Percentiles rank a stretch among this genome's conserved stretches.
phyloP scores from a whole-genome alignment of 2,797 vertebrate species.

The Epinephelus malabaricus region DNA sequence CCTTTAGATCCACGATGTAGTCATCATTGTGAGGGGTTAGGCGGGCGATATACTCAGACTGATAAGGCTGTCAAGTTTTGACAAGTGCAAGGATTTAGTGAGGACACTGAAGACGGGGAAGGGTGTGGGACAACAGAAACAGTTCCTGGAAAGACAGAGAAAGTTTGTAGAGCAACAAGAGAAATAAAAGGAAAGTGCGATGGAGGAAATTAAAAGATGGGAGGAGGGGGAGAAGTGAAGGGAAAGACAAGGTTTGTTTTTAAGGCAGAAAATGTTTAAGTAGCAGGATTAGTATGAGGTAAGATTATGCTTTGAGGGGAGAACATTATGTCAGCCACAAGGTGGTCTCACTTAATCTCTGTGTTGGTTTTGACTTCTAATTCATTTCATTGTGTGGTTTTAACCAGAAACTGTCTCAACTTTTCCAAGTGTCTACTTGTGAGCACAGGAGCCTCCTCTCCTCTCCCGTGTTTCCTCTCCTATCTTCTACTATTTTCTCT shows the following conservation, averaged over 20 bases:
- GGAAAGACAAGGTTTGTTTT: conserved; percentile 35
- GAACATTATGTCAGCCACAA: conserved; percentile 41
- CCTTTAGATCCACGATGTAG: conserved; percentile 8
- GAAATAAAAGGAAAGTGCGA: conserved; percentile 35
- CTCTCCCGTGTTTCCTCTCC: background rate
- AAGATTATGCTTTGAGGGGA: conserved; percentile 39
- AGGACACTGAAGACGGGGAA: conserved; percentile 22
- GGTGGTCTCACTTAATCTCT: conserved; percentile 69
- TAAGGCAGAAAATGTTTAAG: conserved; percentile 1
- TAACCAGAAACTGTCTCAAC: conserved; percentile 38
- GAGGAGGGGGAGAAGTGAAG: conserved; percentile 5
- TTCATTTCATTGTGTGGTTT: conserved; percentile 62
- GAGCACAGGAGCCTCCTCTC: conserved; percentile 7
- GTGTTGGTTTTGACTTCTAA: conserved; percentile 61
- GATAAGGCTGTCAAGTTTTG: conserved; percentile 67
- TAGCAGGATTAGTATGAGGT: conserved; percentile 43
- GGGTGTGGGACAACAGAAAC: conserved; percentile 26
- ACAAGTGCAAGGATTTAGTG: conserved; percentile 48
- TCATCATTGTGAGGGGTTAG: conserved; percentile 24
- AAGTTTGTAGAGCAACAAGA: conserved; percentile 25
- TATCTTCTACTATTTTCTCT: background rate
- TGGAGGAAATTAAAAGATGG: conserved; percentile 34
- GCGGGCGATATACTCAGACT: conserved; percentile 30
- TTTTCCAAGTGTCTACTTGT: conserved; percentile 55
- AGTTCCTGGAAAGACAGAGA: conserved; percentile 37